Conservation (phyloP, 1,140 invertebrate species). For the Maniola jurtina region DNA sequence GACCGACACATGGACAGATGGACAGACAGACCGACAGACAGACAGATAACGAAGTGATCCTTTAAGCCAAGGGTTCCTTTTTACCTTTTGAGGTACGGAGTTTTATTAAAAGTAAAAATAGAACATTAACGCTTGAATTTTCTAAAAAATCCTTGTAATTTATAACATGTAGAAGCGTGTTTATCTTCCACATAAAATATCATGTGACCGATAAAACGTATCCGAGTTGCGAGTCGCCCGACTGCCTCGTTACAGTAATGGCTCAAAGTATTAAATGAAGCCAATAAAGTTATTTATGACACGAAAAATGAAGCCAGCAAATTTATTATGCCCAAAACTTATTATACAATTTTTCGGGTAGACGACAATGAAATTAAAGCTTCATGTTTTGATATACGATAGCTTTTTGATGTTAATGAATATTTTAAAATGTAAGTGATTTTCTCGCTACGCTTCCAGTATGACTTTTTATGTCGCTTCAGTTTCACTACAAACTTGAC, state of each 20-base stretch:
- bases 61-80: too few species aligned
- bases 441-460: too few species aligned
- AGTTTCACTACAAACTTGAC: too few species aligned
- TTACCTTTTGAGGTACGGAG: too few species aligned
- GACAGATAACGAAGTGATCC: too few species aligned
- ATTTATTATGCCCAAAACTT: conserved; percentile 6
- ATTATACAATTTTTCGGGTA: neutral
- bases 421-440: neutral
- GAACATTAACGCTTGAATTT: neutral
- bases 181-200: conserved; percentile 9
- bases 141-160: conserved; percentile 7
- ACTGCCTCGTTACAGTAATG: conserved; percentile 8
- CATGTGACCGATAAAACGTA: conserved; percentile 9
- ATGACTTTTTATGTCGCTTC: too few species aligned
- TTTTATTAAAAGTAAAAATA: too few species aligned
- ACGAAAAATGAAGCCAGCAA: conserved; percentile 7
- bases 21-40: too few species aligned
- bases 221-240: neutral
- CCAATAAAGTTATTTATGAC: conserved; percentile 12
- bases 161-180: conserved; percentile 1
- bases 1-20: too few species aligned
- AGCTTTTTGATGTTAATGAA: neutral
- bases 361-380: conserved; percentile 3
- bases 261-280: conserved; percentile 13
- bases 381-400: neutral